Percentiles rank a stretch among this genome's conserved stretches.
These are phyloP conservation scores for Probosciger aterrimus DNA, from an alignment of 2,113 vertebrate species.

Conservation along the genomic window DNA sequence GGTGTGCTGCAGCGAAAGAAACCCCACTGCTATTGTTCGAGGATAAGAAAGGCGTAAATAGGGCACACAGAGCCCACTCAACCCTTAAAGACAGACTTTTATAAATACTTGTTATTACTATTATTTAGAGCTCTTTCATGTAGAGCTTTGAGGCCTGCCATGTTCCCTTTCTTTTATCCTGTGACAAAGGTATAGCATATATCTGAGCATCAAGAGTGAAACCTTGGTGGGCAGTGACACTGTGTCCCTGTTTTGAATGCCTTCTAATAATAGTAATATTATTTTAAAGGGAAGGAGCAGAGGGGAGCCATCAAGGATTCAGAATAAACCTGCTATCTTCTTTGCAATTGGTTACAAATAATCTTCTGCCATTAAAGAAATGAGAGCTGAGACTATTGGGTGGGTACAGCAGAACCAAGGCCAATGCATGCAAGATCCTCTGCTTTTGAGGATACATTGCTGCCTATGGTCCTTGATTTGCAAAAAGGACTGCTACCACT, in stretches of 20 bases:
- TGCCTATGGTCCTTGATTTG: background rate
- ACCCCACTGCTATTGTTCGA: constrained; percentile 56
- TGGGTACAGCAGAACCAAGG: background rate
- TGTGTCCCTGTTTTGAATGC: background rate
- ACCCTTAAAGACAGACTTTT: constrained; percentile 14
- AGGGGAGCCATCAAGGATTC: background rate
- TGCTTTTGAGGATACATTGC: background rate
- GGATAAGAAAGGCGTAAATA: constrained; percentile 66
- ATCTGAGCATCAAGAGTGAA: background rate
- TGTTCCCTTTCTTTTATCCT: background rate
- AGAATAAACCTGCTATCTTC: background rate
- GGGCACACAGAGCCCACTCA: constrained; percentile 1
- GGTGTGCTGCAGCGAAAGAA: background rate
- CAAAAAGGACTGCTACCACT: background rate
- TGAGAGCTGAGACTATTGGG: background rate
- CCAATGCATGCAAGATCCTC: background rate
- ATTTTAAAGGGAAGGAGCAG: background rate
- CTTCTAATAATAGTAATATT: constrained; percentile 30
- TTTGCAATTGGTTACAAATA: background rate
- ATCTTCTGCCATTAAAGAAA: background rate
- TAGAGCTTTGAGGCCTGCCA: background rate
- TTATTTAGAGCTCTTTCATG: constrained; percentile 2
- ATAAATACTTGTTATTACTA: constrained; percentile 9
- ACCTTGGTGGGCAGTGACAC: background rate
- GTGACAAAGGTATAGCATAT: background rate